A percentile compares a stretch with the other conserved stretches of the same genome.
phyloP scores from a whole-genome alignment of 1,140 invertebrate species.

The Leptinotarsa defecta region DNA sequence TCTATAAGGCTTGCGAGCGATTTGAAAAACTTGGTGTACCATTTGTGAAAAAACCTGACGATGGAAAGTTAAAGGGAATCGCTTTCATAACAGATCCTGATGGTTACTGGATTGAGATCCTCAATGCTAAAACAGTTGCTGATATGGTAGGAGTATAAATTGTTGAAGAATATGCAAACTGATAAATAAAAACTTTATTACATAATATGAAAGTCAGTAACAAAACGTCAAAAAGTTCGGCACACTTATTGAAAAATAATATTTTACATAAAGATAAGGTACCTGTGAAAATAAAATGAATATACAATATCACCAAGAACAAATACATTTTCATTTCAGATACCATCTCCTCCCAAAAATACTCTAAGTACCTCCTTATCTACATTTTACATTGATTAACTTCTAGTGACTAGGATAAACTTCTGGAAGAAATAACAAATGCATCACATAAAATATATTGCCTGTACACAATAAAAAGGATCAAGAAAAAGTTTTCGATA shows the following conservation, averaged over 20 bases:
- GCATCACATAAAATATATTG: slow-evolving; percentile 16
- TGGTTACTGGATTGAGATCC: slow-evolving; percentile 96
- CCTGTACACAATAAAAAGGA: slow-evolving; percentile 19
- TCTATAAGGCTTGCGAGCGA: slow-evolving; percentile 79
- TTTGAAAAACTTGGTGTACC: slow-evolving; percentile 86
- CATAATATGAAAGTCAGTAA: neutral
- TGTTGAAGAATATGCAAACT: neutral
- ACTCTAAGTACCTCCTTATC: neutral
- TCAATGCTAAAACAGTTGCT: slow-evolving; percentile 63
- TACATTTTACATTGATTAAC: slow-evolving; percentile 2
- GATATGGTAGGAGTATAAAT: slow-evolving; percentile 1
- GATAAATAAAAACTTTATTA: neutral
- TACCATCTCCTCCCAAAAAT: neutral
- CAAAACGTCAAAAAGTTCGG: neutral
- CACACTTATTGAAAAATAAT: neutral
- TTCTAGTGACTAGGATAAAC: slow-evolving; percentile 19
- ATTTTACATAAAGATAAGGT: neutral
- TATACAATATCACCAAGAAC: neutral
- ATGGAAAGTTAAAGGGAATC: slow-evolving; percentile 91
- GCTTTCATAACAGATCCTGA: slow-evolving; percentile 95
- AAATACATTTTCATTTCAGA: slow-evolving; percentile 2
- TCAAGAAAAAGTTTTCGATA: neutral
- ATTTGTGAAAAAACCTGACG: slow-evolving; percentile 88
- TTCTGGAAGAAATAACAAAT: slow-evolving; percentile 18
- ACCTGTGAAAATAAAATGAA: neutral